A percentile compares a stretch with the other conserved stretches of the same genome.
phyloP scores from a whole-genome alignment of 2,797 vertebrate genomes.

The Malurus leucopterus region DNA sequence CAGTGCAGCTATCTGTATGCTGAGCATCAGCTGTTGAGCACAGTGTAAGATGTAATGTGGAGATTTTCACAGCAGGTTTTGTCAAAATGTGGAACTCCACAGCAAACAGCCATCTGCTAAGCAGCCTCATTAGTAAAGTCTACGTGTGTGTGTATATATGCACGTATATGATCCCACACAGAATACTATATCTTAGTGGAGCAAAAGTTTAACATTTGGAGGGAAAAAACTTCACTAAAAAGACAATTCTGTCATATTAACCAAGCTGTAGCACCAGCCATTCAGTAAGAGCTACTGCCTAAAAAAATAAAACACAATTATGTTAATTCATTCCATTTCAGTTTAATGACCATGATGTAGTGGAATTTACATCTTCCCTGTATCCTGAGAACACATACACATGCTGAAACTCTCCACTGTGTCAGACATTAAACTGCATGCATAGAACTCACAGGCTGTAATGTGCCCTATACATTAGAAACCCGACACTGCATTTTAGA shows the following conservation, averaged over 20 bases:
- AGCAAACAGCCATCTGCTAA: slow-evolving; percentile 62
- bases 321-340: neutral
- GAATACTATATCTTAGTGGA: neutral
- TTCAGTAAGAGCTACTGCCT: neutral
- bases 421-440: neutral
- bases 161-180: neutral
- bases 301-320: neutral
- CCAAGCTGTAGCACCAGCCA: neutral
- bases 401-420: neutral
- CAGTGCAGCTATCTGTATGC: slow-evolving; percentile 44
- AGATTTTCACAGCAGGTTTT: slow-evolving; percentile 55
- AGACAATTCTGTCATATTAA: neutral
- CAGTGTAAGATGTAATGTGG: slow-evolving; percentile 44
- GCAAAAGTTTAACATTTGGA: neutral
- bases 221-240: neutral
- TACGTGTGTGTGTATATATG: neutral
- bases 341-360: neutral
- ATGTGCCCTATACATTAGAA: neutral
- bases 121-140: slow-evolving; percentile 8
- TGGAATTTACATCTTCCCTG: neutral
- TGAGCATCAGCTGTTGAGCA: slow-evolving; percentile 52
- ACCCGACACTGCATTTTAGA: neutral
- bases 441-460: neutral
- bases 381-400: neutral
- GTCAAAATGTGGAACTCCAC: slow-evolving; percentile 52